Evolutionary conservation across 2,888 invertebrate genomes (phyloP), one percentile per base, ranked within the genome.

Genomic region (Rotaria macrura): DNA sequence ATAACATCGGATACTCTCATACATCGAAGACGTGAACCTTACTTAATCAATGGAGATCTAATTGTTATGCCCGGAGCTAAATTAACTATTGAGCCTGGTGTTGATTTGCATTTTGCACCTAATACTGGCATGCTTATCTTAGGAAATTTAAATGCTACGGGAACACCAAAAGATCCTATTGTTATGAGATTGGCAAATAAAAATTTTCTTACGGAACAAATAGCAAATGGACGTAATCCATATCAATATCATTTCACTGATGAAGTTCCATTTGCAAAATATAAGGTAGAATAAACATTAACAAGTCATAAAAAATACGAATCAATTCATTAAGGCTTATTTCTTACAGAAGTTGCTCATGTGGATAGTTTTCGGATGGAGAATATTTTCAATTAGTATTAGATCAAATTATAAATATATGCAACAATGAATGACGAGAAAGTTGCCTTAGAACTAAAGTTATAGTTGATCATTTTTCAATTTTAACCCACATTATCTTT

Each of bases 11-110:
- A 89, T 84, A 85, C 89, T 52, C 86, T 88, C 25, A 87, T 91
- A 52, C 88, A 87, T 1, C 87, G 88, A 29, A 87, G 89, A 52
- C 65, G 85, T 2, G 83, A 85, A 25, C 89, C 90, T 6, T 91
- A 90, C 87, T 87, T 89, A 74, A 93, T 99, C 34, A 93, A 93
- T 87, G 93, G 95, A 0, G 99, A 99, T 90, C 93, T 99, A 72
- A 99, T 98, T 0, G 94, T 99, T 0, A 97, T 99, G 97, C 97
- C 98, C 0, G 94, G 94, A 87, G 94, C 94, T 0, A 95, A 94
- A 0, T 91, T 99, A 55, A 94, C 94, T 0, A 95, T 99, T 86
- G 93, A 94, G 88, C 94, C 96, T 4, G 97, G 96, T 12, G 96
- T 96, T 0, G 93, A 94, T 17, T 92, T 99, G 90, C 96, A 97